Evolutionary conservation across 2,113 vertebrate species (phyloP).

Genomic region (Thamnaconus septentrionalis): DNA sequence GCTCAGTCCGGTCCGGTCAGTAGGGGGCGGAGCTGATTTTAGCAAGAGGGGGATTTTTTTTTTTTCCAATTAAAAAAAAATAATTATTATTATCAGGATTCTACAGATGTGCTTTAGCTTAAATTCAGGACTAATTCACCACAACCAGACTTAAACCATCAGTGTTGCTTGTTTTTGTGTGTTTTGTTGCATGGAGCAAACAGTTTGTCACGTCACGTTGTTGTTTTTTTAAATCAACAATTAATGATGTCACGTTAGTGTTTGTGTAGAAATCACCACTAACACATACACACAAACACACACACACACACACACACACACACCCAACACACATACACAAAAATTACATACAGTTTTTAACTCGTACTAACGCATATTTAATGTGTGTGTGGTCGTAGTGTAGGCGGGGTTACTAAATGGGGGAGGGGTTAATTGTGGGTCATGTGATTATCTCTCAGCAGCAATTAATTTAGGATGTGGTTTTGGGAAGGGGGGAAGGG

Average conservation of each 20-base stretch:
- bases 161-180: not conserved
- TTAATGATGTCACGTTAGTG: slow-evolving; percentile 35
- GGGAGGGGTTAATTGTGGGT: slow-evolving; percentile 46
- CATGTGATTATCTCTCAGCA: slow-evolving; percentile 43
- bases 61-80: too few species aligned
- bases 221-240: not conserved
- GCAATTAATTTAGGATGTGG: slow-evolving; percentile 47
- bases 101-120: not conserved
- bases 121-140: slow-evolving; percentile 2
- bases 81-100: slow-evolving; percentile 5
- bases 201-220: too few species aligned
- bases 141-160: not conserved
- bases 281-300: too few species aligned
- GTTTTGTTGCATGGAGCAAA: not conserved
- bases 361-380: slow-evolving; percentile 33
- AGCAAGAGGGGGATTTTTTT: too few species aligned
- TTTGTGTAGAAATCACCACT: not conserved
- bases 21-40: too few species aligned
- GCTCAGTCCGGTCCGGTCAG: too few species aligned
- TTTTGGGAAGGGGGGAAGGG: slow-evolving; percentile 1
- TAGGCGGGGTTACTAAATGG: slow-evolving; percentile 17
- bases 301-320: too few species aligned
- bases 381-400: slow-evolving; percentile 17
- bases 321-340: not conserved
- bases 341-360: slow-evolving; percentile 13